A percentile compares a stretch with the other conserved stretches of the same genome.
phyloP scores from a whole-genome alignment of 2,797 vertebrate genomes.

The Gouania willdenowi region DNA sequence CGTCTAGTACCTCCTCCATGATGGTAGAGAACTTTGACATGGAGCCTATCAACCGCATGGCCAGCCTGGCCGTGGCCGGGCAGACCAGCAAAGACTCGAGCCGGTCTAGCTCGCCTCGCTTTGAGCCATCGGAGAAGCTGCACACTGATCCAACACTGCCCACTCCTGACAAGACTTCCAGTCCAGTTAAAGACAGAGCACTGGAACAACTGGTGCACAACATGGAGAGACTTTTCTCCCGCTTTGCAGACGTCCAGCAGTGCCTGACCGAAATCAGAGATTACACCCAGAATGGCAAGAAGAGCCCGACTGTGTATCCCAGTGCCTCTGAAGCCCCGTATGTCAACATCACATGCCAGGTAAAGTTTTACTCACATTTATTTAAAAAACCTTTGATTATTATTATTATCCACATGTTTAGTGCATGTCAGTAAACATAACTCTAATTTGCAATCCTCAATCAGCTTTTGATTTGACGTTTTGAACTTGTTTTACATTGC shows the following conservation, averaged over 20 bases:
- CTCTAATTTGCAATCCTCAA: too few relatives aligned
- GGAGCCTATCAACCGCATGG: conserved; percentile 65
- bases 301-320: conserved; percentile 71
- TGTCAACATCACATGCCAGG: conserved; percentile 88
- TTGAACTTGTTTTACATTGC: too few relatives aligned
- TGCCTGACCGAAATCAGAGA: conserved; percentile 80
- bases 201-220: conserved; percentile 70
- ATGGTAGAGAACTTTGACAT: conserved; percentile 68
- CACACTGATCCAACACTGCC: conserved; percentile 45
- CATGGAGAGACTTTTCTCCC: conserved; percentile 77
- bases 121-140: conserved; percentile 44
- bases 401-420: too few relatives aligned
- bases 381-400: too few relatives aligned
- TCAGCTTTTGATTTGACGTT: too few relatives aligned
- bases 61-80: conserved; percentile 52
- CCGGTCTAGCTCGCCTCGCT: conserved; percentile 68
- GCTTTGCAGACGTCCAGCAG: conserved; percentile 80
- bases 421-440: too few relatives aligned
- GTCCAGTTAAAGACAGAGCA: conserved; percentile 7
- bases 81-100: conserved; percentile 69
- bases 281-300: conserved; percentile 76
- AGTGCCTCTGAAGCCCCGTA: conserved; percentile 79
- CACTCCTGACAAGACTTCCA: conserved; percentile 24
- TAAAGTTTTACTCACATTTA: conserved; percentile 52
- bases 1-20: conserved; percentile 64